Evolutionary conservation across 1,140 invertebrate genomes (phyloP).

Genomic region (Cherax quadricarinatus): DNA sequence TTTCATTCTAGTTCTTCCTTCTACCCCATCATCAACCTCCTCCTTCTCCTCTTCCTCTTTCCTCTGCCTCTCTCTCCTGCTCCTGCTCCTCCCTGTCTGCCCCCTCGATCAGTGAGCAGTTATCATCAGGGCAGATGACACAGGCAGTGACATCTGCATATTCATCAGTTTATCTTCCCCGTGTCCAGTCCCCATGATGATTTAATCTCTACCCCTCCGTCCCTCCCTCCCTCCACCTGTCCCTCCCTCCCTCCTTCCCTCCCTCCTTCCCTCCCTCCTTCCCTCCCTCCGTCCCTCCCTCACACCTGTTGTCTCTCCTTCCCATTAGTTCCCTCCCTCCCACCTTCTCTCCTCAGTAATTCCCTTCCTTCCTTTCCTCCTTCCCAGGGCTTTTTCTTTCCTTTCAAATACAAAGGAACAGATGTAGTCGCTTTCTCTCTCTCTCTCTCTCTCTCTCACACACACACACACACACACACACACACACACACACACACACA

Average conservation of each 20-base stretch:
- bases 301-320: too few relatives aligned
- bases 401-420: too few relatives aligned
- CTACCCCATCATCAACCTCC: too few relatives aligned
- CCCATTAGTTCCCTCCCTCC: neutral
- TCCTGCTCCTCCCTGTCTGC: neutral
- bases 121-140: neutral
- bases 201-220: neutral
- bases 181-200: neutral
- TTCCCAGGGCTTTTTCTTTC: too few relatives aligned
- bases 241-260: neutral
- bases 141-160: neutral
- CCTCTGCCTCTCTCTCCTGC: neutral
- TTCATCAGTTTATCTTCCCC: slow-evolving; percentile 3
- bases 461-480: too few relatives aligned
- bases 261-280: neutral
- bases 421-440: too few relatives aligned
- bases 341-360: neutral
- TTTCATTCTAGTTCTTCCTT: too few relatives aligned
- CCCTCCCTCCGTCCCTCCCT: neutral
- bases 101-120: neutral
- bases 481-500: too few relatives aligned
- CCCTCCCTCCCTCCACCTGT: neutral
- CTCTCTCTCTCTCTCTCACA: too few relatives aligned
- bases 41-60: neutral
- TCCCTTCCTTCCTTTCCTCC: too few relatives aligned